Base-by-base conservation (phyloP, 2,113 vertebrate genomes). In the Myiagra hebetior region DNA sequence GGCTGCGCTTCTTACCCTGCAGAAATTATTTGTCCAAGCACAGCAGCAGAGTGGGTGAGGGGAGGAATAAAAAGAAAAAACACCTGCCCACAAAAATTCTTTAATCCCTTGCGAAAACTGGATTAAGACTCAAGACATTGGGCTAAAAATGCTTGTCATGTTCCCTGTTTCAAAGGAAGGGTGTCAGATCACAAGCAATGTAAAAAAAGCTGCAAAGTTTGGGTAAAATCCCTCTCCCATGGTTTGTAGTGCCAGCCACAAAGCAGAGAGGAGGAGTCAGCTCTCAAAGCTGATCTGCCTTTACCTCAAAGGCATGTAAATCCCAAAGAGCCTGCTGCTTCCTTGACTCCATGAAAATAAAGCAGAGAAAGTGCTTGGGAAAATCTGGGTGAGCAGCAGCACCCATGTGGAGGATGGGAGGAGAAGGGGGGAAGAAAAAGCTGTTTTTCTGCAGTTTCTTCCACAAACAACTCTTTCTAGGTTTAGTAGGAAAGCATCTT, bases 1-100 rank as follows among this genome's bases (percentile, higher is more conserved):
- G 97, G 95, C 97, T 95, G 62, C 52, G 3, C 60, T 87, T 96
- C 63, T 63, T 89, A 94, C 86, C 50, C 87, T 70, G 84, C 63
- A 87, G 94, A 95, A 91, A 89, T 95, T 96, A 94, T 62, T 97
- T 94, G 89, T 91, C 94, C 96, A 85, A 97, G 84, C 59, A 83
- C 68, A 94, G 59, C 50, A 93, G 76, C 68, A 60, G 96, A 87
- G 56, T 80, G 72, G 80, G 76, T 93, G 95, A 96, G 85, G 92
- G 49, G 27, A 80, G 35, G 50, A 52, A 52, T 55, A n/a, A 89
- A 73, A 89, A 41, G 63, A 76, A 17, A 24, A 19, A 50, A 3
- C 30, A 64, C 33, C 46, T 68, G n/a, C 41, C 70, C 88, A 33
- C 50, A 77, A 91, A 88, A 88, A 95, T 94, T 97, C 84, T 91